Evolutionary conservation across 1,140 invertebrate species (phyloP).

Genomic region (Monomorium pharaonis): DNA sequence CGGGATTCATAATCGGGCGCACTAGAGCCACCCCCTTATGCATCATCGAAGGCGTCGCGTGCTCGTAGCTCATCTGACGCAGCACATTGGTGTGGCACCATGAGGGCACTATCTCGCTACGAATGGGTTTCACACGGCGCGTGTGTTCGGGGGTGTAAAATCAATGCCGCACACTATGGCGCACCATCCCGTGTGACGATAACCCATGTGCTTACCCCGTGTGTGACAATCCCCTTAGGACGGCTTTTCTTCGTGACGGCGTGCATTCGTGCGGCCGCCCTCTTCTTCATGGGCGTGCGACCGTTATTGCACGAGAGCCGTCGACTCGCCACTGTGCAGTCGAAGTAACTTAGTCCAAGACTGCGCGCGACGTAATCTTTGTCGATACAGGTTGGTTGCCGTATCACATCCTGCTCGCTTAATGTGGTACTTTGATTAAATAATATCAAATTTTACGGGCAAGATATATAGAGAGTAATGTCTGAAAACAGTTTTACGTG

Average conservation of each 20-base stretch:
- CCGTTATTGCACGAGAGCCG: constrained; percentile 68
- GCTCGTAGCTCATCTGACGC: constrained; percentile 80
- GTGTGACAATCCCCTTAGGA: constrained; percentile 54
- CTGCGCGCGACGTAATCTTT: constrained; percentile 63
- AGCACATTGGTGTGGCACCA: constrained; percentile 69
- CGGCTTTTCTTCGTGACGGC: constrained; percentile 51
- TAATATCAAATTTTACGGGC: background rate
- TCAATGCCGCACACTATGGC: constrained; percentile 78
- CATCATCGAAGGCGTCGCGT: constrained; percentile 82
- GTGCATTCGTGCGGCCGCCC: constrained; percentile 49
- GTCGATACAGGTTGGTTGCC: constrained; percentile 54
- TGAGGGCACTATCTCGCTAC: constrained; percentile 78
- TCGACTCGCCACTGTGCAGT: constrained; percentile 59
- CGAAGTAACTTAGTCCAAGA: constrained; percentile 74
- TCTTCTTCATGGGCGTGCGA: constrained; percentile 64
- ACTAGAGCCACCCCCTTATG: constrained; percentile 66
- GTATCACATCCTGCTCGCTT: constrained; percentile 22
- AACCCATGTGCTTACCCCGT: constrained; percentile 65
- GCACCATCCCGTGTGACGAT: constrained; percentile 72
- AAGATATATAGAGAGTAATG: background rate
- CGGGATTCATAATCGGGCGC: constrained; percentile 68
- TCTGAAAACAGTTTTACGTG: background rate
- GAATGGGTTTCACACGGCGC: constrained; percentile 82
- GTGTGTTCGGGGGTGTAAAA: constrained; percentile 80
- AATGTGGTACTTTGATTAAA: constrained; percentile 18